These are phyloP conservation scores for Leptinotarsa texana DNA, from an alignment of 1,140 invertebrate species.

Conservation along the genomic window DNA sequence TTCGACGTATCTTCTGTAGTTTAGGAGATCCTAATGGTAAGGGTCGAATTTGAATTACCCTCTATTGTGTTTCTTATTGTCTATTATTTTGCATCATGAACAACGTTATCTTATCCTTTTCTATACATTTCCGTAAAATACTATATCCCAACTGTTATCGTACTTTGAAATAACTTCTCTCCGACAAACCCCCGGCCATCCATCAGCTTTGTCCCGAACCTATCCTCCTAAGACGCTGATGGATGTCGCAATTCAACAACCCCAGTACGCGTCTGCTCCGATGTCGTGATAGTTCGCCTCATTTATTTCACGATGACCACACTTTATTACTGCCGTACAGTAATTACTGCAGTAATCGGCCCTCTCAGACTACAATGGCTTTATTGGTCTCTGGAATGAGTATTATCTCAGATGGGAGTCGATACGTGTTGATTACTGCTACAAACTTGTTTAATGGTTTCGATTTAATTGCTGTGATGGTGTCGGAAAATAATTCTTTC, in stretches of 20 bases:
- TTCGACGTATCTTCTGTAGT: too few relatives aligned
- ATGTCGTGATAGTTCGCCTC: slow-evolving; percentile 23
- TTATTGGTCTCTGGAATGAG: slow-evolving; percentile 23
- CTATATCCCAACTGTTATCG: too few relatives aligned
- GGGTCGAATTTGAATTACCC: too few relatives aligned
- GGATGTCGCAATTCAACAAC: slow-evolving; percentile 13
- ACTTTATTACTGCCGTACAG: slow-evolving; percentile 28
- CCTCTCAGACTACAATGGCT: slow-evolving; percentile 22
- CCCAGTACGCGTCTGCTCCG: slow-evolving; percentile 17
- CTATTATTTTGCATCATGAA: too few relatives aligned
- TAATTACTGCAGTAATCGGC: slow-evolving; percentile 29
- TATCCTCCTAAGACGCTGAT: slow-evolving; percentile 9
- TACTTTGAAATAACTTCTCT: too few relatives aligned
- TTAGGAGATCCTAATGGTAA: too few relatives aligned
- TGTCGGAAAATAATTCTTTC: background rate
- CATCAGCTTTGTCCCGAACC: too few relatives aligned
- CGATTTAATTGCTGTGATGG: background rate
- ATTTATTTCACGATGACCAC: slow-evolving; percentile 28
- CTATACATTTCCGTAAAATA: too few relatives aligned
- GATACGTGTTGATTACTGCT: slow-evolving; percentile 28
- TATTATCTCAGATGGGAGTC: slow-evolving; percentile 25
- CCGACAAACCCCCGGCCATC: too few relatives aligned
- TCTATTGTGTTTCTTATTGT: too few relatives aligned
- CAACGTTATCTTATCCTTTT: too few relatives aligned
- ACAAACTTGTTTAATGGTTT: slow-evolving; percentile 15